These are phyloP conservation scores for Lepidurus couesii DNA, from an alignment of 1,140 invertebrate species.

Conservation along the genomic window DNA sequence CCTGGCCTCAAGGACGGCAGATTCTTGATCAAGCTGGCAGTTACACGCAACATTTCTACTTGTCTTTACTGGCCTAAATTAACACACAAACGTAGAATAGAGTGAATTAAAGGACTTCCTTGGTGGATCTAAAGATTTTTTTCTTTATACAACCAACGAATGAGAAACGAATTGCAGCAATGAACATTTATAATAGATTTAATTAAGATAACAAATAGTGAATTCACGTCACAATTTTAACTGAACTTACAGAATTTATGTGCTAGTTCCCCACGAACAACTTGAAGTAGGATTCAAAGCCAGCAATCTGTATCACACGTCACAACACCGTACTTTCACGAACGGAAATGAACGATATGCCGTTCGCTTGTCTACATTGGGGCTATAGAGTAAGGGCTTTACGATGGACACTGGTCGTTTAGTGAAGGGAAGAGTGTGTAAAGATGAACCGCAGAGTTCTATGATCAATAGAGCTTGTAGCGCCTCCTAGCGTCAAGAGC, in stretches of 20 bases:
- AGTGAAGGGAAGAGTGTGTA: too few species aligned
- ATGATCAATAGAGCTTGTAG: too few species aligned
- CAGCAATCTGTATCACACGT: neutral
- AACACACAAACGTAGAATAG: neutral
- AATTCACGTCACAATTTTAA: too few species aligned
- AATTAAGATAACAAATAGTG: neutral
- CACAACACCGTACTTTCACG: neutral
- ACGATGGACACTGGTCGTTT: neutral
- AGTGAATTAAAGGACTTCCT: neutral
- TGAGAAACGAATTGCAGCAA: too few species aligned
- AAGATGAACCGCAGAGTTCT: too few species aligned
- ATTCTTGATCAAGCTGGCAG: neutral
- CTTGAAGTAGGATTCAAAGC: neutral
- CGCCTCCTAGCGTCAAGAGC: too few species aligned
- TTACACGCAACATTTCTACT: neutral
- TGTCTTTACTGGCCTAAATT: too few species aligned
- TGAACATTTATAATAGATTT: neutral
- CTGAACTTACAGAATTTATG: too few species aligned
- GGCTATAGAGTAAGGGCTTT: neutral
- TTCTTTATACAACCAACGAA: too few species aligned
- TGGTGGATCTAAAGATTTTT: too few species aligned
- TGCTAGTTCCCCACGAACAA: too few species aligned
- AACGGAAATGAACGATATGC: neutral
- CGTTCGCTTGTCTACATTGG: neutral
- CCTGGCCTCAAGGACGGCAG: slow-evolving; percentile 11